These are phyloP conservation scores for Limnephilus lunatus DNA, from an alignment of 2,888 invertebrate genomes.

Conservation along the genomic window DNA sequence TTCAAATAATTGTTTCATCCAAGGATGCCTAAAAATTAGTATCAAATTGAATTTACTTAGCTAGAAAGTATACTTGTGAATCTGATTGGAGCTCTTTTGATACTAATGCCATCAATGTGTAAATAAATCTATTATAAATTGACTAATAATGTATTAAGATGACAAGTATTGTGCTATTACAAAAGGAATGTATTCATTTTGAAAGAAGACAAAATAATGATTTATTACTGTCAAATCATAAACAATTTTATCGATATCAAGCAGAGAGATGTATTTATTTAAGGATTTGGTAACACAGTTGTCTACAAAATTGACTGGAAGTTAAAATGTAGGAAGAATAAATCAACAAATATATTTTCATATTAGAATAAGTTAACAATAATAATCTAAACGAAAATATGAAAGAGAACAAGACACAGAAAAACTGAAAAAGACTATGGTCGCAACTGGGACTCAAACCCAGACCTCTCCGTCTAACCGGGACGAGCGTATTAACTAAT, in stretches of 20 bases:
- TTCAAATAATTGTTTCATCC: background rate
- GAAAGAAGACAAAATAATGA: background rate
- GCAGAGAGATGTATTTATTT: background rate
- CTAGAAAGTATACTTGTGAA: background rate
- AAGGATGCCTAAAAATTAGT: too few relatives aligned
- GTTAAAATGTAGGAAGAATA: background rate
- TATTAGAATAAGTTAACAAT: too few relatives aligned
- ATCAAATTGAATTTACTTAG: background rate
- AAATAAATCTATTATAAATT: background rate
- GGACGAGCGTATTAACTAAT: too few relatives aligned
- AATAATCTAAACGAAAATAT: too few relatives aligned
- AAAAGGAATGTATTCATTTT: background rate
- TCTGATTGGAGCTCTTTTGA: background rate
- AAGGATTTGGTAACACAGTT: background rate
- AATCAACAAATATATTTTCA: background rate
- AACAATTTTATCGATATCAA: background rate
- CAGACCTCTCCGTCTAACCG: too few relatives aligned
- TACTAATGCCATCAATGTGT: background rate
- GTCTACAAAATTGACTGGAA: background rate
- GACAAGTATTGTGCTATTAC: background rate
- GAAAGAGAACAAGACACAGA: too few relatives aligned
- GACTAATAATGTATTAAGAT: background rate
- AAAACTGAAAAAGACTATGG: too few relatives aligned
- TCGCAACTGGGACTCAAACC: too few relatives aligned
- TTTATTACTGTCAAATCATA: background rate